These are phyloP conservation scores for Smutsia gigantea DNA, from an alignment of 2,797 vertebrate genomes.

Conservation along the genomic window DNA sequence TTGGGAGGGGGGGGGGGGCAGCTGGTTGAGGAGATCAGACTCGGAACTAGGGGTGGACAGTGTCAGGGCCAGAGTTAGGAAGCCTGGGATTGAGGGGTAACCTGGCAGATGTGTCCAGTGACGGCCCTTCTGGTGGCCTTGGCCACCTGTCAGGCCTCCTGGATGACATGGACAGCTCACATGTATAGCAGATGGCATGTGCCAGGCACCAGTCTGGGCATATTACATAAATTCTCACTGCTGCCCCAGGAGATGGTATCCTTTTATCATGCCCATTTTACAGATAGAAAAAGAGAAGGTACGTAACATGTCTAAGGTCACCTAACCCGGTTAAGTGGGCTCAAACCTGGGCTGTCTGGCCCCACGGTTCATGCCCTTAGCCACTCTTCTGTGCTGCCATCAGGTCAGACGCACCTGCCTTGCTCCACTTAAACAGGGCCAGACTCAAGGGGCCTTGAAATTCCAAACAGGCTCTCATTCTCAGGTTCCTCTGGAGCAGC, in stretches of 20 bases:
- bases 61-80: not conserved
- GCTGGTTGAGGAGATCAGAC: not conserved
- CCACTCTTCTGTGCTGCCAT: not conserved
- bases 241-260: not conserved
- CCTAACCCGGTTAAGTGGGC: not conserved
- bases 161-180: not conserved
- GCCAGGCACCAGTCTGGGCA: not conserved
- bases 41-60: not conserved
- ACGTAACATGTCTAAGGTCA: not conserved
- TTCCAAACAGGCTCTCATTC: not conserved
- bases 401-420: not conserved
- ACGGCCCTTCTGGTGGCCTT: no score
- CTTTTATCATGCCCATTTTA: not conserved
- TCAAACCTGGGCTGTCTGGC: not conserved
- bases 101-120: not conserved
- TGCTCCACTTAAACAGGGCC: not conserved
- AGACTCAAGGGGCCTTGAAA: not conserved
- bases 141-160: not conserved
- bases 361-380: not conserved
- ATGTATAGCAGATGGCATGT: rapidly evolving
- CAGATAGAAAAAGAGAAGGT: not conserved
- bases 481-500: not conserved
- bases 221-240: rapidly evolving
- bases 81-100: not conserved
- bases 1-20: no score